Base-by-base conservation (phyloP, 2,113 vertebrate species). In the Uria lomvia region DNA sequence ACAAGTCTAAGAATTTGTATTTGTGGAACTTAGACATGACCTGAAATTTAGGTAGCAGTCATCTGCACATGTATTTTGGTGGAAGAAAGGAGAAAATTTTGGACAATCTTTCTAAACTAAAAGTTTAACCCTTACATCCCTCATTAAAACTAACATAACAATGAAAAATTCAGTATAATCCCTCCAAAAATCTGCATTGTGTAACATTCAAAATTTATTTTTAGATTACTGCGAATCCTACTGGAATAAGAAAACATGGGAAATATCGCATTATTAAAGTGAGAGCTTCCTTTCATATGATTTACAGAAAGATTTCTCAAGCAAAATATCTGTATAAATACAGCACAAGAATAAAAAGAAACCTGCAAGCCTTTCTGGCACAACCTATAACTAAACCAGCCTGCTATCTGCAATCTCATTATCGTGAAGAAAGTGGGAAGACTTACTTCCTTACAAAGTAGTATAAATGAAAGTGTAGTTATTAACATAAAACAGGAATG, bases 401-500 rank as follows among this genome's bases (percentile, higher is more conserved):
- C 65, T 90, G 52, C 59, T 66, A n/a, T 73, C 66, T 87, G 17
- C 68, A 67, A 9, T 68, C 43, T 47, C 45, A 75, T 86, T 90
- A 86, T 15, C 80, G 30, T 18, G 42, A 75, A 79, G 52, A 66
- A 79, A 82, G 38, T 50, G 21, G 21, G 43, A 76, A 76, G 24
- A n/a, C 34, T 74, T 65, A 24, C 70, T 92, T 90, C 83, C 88
- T 91, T 80, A 86, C 59, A 62, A 71, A 89, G 59, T 52, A 78
- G 70, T 62, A 79, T 58, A 90, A 94, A 88, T 83, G 75, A 76
- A 96, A 75, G 32, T 78, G 34, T 70, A 81, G 66, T 72, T 95
- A 93, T 95, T 94, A 97, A 77, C 80, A 94, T 83, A 83, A 92
- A 68, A 86, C 59, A 72, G 21, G 79, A 96, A 95, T 78, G 32